Base-by-base conservation (phyloP, 2,888 invertebrate genomes). In the Thelaira solivaga region DNA sequence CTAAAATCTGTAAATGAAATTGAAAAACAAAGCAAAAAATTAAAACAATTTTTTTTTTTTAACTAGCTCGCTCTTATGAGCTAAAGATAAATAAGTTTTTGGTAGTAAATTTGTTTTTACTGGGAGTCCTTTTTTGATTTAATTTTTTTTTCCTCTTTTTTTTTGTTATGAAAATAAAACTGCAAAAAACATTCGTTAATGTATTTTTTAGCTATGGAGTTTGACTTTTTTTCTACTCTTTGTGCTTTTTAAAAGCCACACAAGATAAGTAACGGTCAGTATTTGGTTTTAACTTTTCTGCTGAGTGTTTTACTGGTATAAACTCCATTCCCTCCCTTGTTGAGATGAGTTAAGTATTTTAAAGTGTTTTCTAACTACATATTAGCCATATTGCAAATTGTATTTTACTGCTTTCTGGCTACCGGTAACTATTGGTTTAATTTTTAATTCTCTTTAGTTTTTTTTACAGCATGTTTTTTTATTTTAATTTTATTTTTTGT, bases 1-100 rank as follows among this genome's bases (percentile, higher is more conserved):
- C 90, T 91, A 80, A 89, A 89, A 88, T 89, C 87, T 91, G 89
- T 7, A 87, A 80, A 59, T 36, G 74, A 59, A 71, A 55, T 49
- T 39, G 45, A 39, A 55, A 53, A 49, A n/a, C 16, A 41, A 34
- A 34, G 8, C 16, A 41, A 22, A 51, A 41, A 53, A 59, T 57
- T 26, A 31, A 41, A 24, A 31, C 18, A 41, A 13, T 47, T 11
- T 39, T 41, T 41, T 43, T 68, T 62, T 36, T 43, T 24, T 68
- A 72, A 68, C 75, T 80, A 61, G 11, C 34, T 75, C 47, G 62
- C 73, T 72, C n/a, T n/a, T n/a, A n/a, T n/a, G 76, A 49, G 67
- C 49, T 43, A 49, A 75, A 72, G 79, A 72, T 78, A 78, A 78
- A 78, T 78, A 69, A 49, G 64, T 24, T 68, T 69, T 69, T 47